Evolutionary conservation across 2,113 vertebrate species (phyloP).

Genomic region (Odocoileus hemionus): DNA sequence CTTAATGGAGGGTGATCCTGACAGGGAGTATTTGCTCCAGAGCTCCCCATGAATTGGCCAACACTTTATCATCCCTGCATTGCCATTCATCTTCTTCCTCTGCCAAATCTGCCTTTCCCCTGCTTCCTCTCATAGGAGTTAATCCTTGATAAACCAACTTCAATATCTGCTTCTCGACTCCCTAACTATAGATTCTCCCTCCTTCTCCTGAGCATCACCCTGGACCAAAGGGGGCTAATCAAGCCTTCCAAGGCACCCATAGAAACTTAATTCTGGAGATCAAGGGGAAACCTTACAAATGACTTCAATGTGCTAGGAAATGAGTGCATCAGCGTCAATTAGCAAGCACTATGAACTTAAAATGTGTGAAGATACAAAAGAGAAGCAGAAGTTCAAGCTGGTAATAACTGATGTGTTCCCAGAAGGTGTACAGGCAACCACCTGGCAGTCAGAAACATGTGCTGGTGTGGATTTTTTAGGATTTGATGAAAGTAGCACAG

Average conservation of each 20-base stretch:
- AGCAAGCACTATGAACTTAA: conserved; percentile 72
- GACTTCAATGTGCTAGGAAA: not conserved
- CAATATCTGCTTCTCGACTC: not conserved
- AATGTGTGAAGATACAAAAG: conserved; percentile 80
- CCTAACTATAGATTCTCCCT: not conserved
- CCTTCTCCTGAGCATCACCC: not conserved
- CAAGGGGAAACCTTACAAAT: not conserved
- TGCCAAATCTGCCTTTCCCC: not conserved
- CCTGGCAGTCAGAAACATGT: conserved; percentile 49
- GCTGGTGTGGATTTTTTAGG: conserved; percentile 18
- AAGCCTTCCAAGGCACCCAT: not conserved
- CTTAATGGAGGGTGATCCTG: not conserved
- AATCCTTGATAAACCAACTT: not conserved
- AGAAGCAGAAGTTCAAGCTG: conserved; percentile 71
- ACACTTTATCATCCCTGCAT: not conserved
- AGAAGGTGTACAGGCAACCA: conserved; percentile 74
- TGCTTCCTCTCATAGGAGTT: not conserved
- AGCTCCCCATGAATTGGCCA: not conserved
- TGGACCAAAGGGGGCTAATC: not conserved
- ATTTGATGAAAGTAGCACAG: conserved; percentile 16
- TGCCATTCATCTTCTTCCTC: not conserved
- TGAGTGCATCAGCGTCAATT: conserved; percentile 61
- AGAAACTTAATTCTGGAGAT: not conserved
- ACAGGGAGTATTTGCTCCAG: not conserved
- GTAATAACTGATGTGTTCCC: conserved; percentile 75